Evolutionary conservation across 1,140 invertebrate species (phyloP).

Genomic region (Aphis craccivora): DNA sequence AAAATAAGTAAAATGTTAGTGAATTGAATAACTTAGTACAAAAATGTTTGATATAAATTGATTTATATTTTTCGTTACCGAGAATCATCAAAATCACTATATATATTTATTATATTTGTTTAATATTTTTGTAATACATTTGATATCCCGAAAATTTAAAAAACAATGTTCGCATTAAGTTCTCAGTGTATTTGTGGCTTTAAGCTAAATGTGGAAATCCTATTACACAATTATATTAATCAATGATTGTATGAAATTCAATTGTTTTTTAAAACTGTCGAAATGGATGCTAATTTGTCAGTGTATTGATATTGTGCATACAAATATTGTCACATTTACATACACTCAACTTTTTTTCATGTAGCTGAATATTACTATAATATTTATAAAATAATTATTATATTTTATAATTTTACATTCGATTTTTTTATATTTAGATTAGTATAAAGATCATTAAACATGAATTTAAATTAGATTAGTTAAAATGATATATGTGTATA

Average conservation of each 20-base stretch:
- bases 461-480: neutral
- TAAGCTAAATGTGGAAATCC: neutral
- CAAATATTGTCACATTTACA: neutral
- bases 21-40: neutral
- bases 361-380: neutral
- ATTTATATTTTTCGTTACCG: neutral
- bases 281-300: neutral
- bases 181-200: neutral
- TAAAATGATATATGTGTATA: neutral
- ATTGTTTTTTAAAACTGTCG: neutral
- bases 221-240: neutral
- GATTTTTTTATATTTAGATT: neutral
- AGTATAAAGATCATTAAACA: neutral
- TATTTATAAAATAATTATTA: neutral
- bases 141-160: neutral
- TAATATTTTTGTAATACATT: neutral
- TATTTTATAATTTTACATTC: neutral
- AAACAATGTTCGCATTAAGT: neutral
- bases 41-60: neutral
- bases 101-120: neutral
- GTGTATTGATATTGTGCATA: neutral
- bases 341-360: neutral
- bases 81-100: neutral
- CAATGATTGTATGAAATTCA: neutral
- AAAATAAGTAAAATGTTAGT: neutral